Evolutionary conservation across 2,113 vertebrate species (phyloP), one percentile per base, ranked within the genome.

Genomic region (Pteropus alecto): DNA sequence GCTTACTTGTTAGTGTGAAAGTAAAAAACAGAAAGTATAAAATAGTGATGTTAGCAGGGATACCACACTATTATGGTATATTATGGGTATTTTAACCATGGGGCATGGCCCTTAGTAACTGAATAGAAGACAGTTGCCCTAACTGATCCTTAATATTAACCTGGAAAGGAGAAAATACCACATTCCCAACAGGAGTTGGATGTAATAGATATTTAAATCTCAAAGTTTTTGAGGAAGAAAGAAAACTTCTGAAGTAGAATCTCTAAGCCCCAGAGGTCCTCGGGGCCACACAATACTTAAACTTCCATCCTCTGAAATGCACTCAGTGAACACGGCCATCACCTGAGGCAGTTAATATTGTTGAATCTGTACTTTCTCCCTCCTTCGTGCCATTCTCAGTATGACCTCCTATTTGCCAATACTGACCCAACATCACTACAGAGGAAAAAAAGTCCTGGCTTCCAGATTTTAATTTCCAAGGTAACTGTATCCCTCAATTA

Each of bases 391-490:
- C 22, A 77, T 70, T 71, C 43, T 73, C 84, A 67, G 56, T 13
- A 46, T 28, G n/a, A 68, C 90, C 79, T 96, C 68, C 86, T 68
- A 26, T 70, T 58, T 96, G 24, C 33, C 85, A 68, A 41, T 70
- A 96, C 8, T 95, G 68, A 87, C 5, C 15, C 73, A 63, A 77
- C 33, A 46, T 41, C 85, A 21, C 13, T 70, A 77, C 51, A 51
- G 94, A 96, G 95, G 87, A 76, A 54, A 63, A 63, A 51, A 71
- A 35, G n/a, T 46, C n/a, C 19, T 70, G 95, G 43, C 93, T 97
- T 94, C 78, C 73, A 97, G 43, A 95, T 94, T 97, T 96, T 95
- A 74, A 97, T 98, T 89, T 96, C 51, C 9, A 26, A 95, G 22
- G 65, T 70, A 97, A 97, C 24, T 24, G 24, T 0, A 46, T 96